phyloP scores from a whole-genome alignment of 2,888 invertebrate species.

The Zonitis immaculata region DNA sequence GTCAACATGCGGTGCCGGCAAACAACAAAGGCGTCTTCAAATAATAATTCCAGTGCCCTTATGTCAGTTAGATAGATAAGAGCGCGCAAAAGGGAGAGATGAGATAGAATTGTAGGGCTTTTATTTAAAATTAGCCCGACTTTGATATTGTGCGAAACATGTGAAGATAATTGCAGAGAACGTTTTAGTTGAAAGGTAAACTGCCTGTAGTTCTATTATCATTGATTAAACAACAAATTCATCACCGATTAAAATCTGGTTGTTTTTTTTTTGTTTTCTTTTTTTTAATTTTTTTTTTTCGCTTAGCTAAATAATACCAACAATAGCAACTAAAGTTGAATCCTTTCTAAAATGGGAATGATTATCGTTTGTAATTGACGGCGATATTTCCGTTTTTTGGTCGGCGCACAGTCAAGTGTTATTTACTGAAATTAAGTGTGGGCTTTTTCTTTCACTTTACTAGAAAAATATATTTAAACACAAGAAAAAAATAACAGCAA shows the following conservation, averaged over 20 bases:
- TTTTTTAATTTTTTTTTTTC: too few species aligned
- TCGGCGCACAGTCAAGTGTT: not conserved
- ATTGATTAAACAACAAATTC: not conserved
- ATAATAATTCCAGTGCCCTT: constrained; percentile 30
- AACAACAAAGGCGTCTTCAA: constrained; percentile 34
- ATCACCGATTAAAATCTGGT: constrained; percentile 8
- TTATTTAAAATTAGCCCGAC: constrained; percentile 31
- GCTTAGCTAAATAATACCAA: too few species aligned
- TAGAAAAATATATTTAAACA: too few species aligned
- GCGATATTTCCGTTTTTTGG: constrained; percentile 1
- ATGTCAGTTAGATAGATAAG: too few species aligned
- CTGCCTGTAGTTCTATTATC: constrained; percentile 10
- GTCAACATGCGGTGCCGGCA: constrained; percentile 32
- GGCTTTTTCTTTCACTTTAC: too few species aligned
- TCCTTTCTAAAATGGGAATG: constrained; percentile 6
- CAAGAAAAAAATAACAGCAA: constrained; percentile 35
- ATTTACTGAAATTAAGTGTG: too few species aligned
- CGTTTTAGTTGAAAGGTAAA: constrained; percentile 20
- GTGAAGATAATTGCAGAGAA: constrained; percentile 27
- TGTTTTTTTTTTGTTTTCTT: too few species aligned
- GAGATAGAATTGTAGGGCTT: too few species aligned
- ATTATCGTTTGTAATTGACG: constrained; percentile 5
- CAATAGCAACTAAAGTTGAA: too few species aligned
- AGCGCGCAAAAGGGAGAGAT: too few species aligned
- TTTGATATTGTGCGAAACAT: constrained; percentile 26